Evolutionary conservation across 2,113 vertebrate species (phyloP), one percentile per base, ranked within the genome.

Genomic region (Heterotis niloticus): DNA sequence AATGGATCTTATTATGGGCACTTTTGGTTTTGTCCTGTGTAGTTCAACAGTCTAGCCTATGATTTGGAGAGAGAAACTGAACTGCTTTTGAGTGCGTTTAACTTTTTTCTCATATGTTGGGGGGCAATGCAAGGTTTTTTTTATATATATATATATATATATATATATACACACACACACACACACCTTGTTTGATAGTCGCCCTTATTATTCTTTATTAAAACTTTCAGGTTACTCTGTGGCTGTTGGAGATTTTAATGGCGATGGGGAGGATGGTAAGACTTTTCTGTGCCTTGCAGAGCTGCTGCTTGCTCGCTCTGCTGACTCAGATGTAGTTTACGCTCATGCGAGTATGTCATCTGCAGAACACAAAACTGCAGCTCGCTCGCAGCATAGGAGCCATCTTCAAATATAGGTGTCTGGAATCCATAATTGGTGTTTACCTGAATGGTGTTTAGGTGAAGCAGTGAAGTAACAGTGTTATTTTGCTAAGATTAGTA

Each of bases 211-310:
- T 44, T 44, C 7, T 73, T 20, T 1, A 12, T 59, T 80, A 1
- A 62, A 23, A 75, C 66, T 57, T 68, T 59, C 88, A 99, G 97
- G 97, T 77, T 99, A 99, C 87, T 98, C 97, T 0, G 94, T 99
- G 86, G 90, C 96, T 0, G 94, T 98, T 0, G 96, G 94, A 77
- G 97, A 99, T 87, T 98, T 99, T 88, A 97, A 91, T 13, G 82
- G 89, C 0, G 97, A 99, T 23, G 93, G 91, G 13, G 82, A 91
- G 5, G 96, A 98, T 79, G 97, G 97, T 99, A 90, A 85, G 91
- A 24, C 23, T 28, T 79, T 56, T 68, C n/a, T 51, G 11, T 64
- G 18, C 28, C 18, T 28, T 11, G 23, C 34, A 17, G 5, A 24
- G 26, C 26, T 59, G 26, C 26, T 59, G 54, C 9, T 74, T 54